phyloP scores from a whole-genome alignment of 2,888 invertebrate genomes.

The Nematopogon swammerdamellus region DNA sequence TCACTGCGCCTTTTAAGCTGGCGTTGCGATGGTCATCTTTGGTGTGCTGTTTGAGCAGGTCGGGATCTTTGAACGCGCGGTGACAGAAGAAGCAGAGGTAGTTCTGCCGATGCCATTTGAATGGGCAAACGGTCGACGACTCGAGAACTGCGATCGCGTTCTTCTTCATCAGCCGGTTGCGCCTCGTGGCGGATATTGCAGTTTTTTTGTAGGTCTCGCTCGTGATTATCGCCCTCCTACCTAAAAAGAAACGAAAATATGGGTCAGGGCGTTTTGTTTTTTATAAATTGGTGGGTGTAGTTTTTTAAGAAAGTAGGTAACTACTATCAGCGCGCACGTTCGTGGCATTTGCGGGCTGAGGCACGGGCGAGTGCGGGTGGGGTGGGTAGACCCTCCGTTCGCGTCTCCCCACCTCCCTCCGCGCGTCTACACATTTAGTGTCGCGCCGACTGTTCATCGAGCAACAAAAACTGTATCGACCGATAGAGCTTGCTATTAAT shows the following conservation, averaged over 20 bases:
- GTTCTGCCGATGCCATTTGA: slow-evolving; percentile 44
- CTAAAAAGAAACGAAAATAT: slow-evolving; percentile 1
- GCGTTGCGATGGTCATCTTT: slow-evolving; percentile 23
- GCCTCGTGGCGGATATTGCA: slow-evolving; percentile 32
- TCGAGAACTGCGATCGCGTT: slow-evolving; percentile 37
- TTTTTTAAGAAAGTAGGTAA: too few species aligned
- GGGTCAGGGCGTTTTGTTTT: too few species aligned
- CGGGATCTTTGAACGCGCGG: slow-evolving; percentile 25
- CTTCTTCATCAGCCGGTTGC: slow-evolving; percentile 35
- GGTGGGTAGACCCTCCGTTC: too few species aligned
- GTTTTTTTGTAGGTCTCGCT: slow-evolving; percentile 21
- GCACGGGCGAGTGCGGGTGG: too few species aligned
- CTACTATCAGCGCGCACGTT: too few species aligned
- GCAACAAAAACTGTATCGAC: too few species aligned
- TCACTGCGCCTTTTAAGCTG: slow-evolving; percentile 31
- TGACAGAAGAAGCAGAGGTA: slow-evolving; percentile 46
- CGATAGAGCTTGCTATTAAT: too few species aligned
- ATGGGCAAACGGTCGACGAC: slow-evolving; percentile 30
- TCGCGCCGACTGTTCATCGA: too few species aligned
- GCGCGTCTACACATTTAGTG: too few species aligned
- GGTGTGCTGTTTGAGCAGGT: slow-evolving; percentile 36
- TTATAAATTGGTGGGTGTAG: too few species aligned
- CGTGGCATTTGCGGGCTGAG: too few species aligned
- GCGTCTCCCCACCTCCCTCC: too few species aligned
- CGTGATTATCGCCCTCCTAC: not conserved